Evolutionary conservation across 2,113 vertebrate species (phyloP), one percentile per base, ranked within the genome.

Genomic region (Condylura cristata): DNA sequence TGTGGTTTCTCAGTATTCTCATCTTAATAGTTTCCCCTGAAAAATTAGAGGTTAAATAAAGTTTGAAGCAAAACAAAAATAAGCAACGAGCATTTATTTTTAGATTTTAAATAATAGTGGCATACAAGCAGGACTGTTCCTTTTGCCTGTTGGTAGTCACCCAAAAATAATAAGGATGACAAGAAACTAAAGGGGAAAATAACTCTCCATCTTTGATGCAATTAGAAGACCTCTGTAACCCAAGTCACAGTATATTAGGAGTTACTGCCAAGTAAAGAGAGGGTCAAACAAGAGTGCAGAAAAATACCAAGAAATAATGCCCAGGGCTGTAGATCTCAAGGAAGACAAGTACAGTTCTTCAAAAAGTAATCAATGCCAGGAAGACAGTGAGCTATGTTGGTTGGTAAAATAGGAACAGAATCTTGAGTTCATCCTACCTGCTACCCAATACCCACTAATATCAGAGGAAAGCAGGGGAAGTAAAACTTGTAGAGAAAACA

Each of bases 31-130:
- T 51, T 89, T 80, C 86, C 70, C 44, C 10, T 70, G 44, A 82
- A 75, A 80, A 63, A 32, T 28, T 20, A 65, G 85, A 91, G 32
- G 2, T 51, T 84, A 41, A 86, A 65, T 84, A 83, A 66, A 93
- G 58, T 86, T 65, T 39, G 18, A 93, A 72, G 48, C 26, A 48
- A 80, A 94, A 68, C 8, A 82, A 94, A 94, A 83, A 16, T 53
- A 87, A 72, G 16, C 65, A 18, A 39, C 7, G 20, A 48, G 32
- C 2, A 7, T 89, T 85, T 34, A 66, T n/a, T 80, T 80, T 34
- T 39, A 14, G 26, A 84, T 68, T 94, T 92, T 66, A 58, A 26
- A 65, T 63, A 74, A 56, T 51, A 26, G 8, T 75, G 48, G 8
- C n/a, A 78, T 51, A 66, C 61, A 89, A 89, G 72, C 56, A 78